A percentile compares a stretch with the other conserved stretches of the same genome.
These are phyloP conservation scores for Typhlichthys eigenmanni DNA, from an alignment of 2,797 vertebrate species.

Conservation along the genomic window DNA sequence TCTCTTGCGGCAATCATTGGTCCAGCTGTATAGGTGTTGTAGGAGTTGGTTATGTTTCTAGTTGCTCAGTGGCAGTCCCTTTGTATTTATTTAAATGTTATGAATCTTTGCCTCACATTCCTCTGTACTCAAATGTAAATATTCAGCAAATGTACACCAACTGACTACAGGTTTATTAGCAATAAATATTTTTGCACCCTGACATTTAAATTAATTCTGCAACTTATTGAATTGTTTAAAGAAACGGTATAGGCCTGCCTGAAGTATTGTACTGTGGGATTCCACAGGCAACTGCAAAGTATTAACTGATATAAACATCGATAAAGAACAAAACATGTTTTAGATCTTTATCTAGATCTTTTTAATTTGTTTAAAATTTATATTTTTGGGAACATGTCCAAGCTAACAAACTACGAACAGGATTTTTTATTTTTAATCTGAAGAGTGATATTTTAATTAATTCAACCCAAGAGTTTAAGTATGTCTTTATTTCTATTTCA, in stretches of 20 bases:
- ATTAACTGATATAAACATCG: no score
- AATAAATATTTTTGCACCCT: constrained; percentile 92
- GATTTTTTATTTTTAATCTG: no score
- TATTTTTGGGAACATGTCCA: no score
- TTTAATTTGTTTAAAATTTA: no score
- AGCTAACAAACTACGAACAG: no score
- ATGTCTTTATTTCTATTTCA: no score
- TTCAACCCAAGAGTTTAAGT: no score
- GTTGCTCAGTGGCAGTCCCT: constrained; percentile 78
- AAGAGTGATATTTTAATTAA: no score
- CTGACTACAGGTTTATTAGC: constrained; percentile 87
- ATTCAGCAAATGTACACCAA: constrained; percentile 84
- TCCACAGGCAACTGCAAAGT: no score
- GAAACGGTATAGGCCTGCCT: not conserved
- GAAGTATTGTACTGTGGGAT: no score
- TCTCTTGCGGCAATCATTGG: constrained; percentile 63
- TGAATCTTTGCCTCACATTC: constrained; percentile 78
- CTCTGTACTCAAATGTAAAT: constrained; percentile 86
- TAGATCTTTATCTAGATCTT: no score
- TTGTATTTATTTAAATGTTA: constrained; percentile 85
- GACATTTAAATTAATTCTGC: constrained; percentile 11
- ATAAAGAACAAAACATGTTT: no score
- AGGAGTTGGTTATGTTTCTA: constrained; percentile 73
- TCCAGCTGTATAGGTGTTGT: constrained; percentile 66
- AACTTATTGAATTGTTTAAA: not conserved